Evolutionary conservation across 2,888 invertebrate genomes (phyloP), one percentile per base, ranked within the genome.

Genomic region (Marronus borbonicus): DNA sequence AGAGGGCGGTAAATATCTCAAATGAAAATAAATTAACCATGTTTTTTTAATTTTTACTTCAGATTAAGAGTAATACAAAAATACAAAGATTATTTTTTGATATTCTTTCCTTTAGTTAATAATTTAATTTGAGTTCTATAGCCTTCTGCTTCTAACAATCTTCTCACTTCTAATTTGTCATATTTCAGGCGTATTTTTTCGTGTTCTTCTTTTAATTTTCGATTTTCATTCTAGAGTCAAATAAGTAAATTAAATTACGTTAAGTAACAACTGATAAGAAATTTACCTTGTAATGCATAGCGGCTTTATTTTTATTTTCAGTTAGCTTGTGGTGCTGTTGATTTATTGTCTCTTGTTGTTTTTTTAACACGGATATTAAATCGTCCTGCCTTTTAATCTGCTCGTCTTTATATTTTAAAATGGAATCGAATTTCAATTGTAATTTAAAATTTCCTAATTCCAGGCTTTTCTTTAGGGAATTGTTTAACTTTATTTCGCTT

Each of bases 111-210:
- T 55, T 76, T 58, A 28, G 58, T 58, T 68, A 76, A 60, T n/a
- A 76, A 60, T 60, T 76, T 76, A 8, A 76, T 68, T 68, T 76
- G 68, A 2, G 76, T 68, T 17, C 55, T 52, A 69, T 68, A 76
- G 28, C 76, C 76, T 76, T 76, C 76, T 7, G 17, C 60, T 49
- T 76, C 76, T 8, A 76, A 31, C 58, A 55, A 28, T 49, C 76
- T 55, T 31, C 76, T 76, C n/a, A 62, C 66, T 44, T 76, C 76
- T 31, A 76, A 69, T 44, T 60, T 76, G 2, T 58, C 24, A 55
- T 68, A 76, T 60, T 76, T 76, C 7, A 66, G 5, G 20, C 20
- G 76, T 28, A 68, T 28, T 60, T 68, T 69, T n/a, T 60, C 44
- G 8, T 58, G 49, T 58, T 69, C 68, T 14, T 36, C 69, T 17